These are phyloP conservation scores for Acipenser oxyrinchus DNA, from an alignment of 2,797 vertebrate genomes.

Conservation along the genomic window DNA sequence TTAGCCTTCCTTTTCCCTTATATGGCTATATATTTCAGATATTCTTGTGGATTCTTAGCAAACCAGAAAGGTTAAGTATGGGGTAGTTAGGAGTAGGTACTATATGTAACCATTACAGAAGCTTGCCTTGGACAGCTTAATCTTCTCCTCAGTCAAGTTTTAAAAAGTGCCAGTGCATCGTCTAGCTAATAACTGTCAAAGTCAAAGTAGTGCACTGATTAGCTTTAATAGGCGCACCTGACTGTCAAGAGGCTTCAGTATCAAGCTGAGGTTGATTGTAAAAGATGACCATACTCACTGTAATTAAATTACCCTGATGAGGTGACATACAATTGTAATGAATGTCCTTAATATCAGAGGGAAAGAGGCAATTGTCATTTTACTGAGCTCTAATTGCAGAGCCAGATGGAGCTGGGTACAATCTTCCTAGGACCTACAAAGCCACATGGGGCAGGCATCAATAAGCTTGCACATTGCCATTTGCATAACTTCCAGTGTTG, in stretches of 20 bases:
- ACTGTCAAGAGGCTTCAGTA: slow-evolving; percentile 1
- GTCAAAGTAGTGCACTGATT: not conserved
- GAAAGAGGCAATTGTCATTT: slow-evolving; percentile 5
- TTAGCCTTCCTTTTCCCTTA: too few species aligned
- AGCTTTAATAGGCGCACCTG: not conserved
- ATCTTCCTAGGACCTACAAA: too few species aligned
- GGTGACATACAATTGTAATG: slow-evolving; percentile 15
- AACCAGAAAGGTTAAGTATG: too few species aligned
- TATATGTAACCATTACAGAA: not conserved
- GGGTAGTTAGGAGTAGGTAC: too few species aligned
- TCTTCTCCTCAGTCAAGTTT: too few species aligned
- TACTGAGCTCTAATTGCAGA: slow-evolving; percentile 12
- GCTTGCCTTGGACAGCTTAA: not conserved
- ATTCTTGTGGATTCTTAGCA: too few species aligned
- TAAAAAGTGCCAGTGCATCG: not conserved
- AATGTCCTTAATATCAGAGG: slow-evolving; percentile 6
- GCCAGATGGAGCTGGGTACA: not conserved
- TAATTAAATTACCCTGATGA: slow-evolving; percentile 16
- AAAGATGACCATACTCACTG: slow-evolving; percentile 2
- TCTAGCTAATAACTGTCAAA: not conserved
- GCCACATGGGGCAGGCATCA: too few species aligned
- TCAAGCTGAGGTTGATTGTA: slow-evolving; percentile 4
- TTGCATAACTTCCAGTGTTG: too few species aligned
- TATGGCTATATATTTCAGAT: too few species aligned
- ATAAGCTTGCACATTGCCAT: too few species aligned